Evolutionary conservation across 2,888 invertebrate genomes (phyloP), one percentile per base, ranked within the genome.

Genomic region (Hirtodrosophila cameraria): DNA sequence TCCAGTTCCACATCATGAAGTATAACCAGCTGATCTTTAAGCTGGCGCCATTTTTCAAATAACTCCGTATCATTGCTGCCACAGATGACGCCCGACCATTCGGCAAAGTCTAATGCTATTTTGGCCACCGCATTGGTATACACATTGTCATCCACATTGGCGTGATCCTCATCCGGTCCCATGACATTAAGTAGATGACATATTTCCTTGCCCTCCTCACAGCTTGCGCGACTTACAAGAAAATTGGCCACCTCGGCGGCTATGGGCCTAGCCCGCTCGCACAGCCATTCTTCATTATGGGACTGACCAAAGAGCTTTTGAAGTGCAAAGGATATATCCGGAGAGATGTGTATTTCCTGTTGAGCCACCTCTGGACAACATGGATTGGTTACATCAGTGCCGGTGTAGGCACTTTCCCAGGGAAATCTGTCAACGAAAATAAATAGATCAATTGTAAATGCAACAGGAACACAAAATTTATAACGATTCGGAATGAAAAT

Each of bases 101-200:
- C 91, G 15, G 93, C 93, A 72, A 93, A 92, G 71, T 93, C 92
- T 1, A 94, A 86, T 0, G 93, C 92, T 54, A 92, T 92, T 28
- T 93, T 93, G 27, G 92, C 92, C 0, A 93, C 91, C 0, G 93
- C 92, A 75, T 93, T 94, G 1, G 94, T 93, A 64, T 92, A 93
- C 0, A 90, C 92, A 3, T 93, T 93, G 60, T 93, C 93, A 13
- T 91, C 92, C 1, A 93, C 90, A 72, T 93, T 92, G 16, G 83
- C 89, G 76, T 93, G 93, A 80, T 93, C 93, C 90, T 94, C 94
- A 67, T 93, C 93, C 0, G 93, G 94, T 0, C 94, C 93, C 93
- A 93, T 93, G 3, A 94, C 92, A 88, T 92, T 92, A 75, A 33
- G 87, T 3, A 82, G 54, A 35, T 84, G 82, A 3, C 84, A 82